Base-by-base conservation (phyloP, 2,888 invertebrate species). In the Epistrophella euchroma region DNA sequence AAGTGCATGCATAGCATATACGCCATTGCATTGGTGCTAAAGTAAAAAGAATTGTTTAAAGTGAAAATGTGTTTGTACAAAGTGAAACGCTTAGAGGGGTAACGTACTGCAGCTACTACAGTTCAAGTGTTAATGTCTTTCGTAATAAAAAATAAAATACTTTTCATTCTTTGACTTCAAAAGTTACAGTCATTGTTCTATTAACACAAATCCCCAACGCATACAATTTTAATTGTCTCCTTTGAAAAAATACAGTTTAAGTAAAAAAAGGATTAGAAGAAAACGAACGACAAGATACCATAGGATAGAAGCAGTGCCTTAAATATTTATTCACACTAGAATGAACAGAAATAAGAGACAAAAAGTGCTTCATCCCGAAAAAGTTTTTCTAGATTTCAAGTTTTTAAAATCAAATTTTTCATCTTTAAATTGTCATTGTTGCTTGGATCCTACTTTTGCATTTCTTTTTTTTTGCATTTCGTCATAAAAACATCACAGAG, bases 331-430 rank as follows among this genome's bases (percentile, higher is more conserved):
- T 70, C 66, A 72, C 56, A 47, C 47, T 7, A 25, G 40, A 71
- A 64, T 32, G 64, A 40, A 50, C 50, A 13, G 15, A 37, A 4
- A 28, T 1, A 47, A 60, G 37, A 45, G 35, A 2, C 28, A 15
- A 60, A 72, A 75, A 52, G 50, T 45, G 10, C 70, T 64, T n/a
- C 70, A 70, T 45, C 45, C 2, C 7, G 4, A 17, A 43, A 64
- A 28, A 45, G 11, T 50, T 82, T 82, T 77, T 72, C 52, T 72
- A 58, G 56, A 82, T 77, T 82, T 83, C 60, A 56, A 82, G 82
- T 83, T 83, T 73, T 78, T 83, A 78, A 78, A 80, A 77, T 77
- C 66, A 72, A 82, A 73, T 77, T 77, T 77, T 77, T 82, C 58
- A 71, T 82, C 77, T 47, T 82, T 72, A 77, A 72, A 70, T 52